phyloP scores from a whole-genome alignment of 2,888 invertebrate species.

The Acanthopleura granulata region DNA sequence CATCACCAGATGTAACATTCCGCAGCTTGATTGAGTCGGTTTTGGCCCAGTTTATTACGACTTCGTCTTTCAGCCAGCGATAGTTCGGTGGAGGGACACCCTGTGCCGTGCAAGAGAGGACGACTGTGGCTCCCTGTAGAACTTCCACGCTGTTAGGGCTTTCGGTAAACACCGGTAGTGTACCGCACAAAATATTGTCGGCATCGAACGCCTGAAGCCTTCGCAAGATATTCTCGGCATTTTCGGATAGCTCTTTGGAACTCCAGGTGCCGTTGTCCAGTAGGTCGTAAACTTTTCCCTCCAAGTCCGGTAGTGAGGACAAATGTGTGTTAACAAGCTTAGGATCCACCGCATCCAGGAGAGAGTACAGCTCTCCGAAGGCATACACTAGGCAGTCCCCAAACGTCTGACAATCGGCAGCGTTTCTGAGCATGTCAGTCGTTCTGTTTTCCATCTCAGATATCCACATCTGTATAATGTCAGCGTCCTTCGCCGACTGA shows the following conservation, averaged over 20 bases:
- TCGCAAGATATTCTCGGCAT: neutral
- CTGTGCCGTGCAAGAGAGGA: neutral
- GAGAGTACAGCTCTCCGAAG: neutral
- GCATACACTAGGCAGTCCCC: neutral
- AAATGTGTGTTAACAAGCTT: neutral
- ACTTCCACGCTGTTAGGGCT: neutral
- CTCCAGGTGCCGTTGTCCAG: neutral
- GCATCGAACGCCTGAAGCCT: neutral
- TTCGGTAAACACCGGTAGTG: neutral
- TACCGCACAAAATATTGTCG: neutral
- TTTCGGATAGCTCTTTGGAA: neutral
- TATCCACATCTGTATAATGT: neutral
- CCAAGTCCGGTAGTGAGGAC: neutral
- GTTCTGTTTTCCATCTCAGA: neutral
- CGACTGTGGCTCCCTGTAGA: neutral
- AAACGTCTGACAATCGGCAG: neutral
- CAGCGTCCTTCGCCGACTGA: neutral
- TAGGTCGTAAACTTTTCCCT: neutral
- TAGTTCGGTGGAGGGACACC: neutral
- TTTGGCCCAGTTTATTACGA: neutral
- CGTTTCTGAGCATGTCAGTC: too few species aligned
- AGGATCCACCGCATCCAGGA: neutral
- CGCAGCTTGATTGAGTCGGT: neutral
- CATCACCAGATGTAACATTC: neutral
- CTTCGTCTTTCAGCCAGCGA: neutral